These are phyloP conservation scores for Acestrorhynchus altus DNA, from an alignment of 2,797 vertebrate genomes.

Conservation along the genomic window DNA sequence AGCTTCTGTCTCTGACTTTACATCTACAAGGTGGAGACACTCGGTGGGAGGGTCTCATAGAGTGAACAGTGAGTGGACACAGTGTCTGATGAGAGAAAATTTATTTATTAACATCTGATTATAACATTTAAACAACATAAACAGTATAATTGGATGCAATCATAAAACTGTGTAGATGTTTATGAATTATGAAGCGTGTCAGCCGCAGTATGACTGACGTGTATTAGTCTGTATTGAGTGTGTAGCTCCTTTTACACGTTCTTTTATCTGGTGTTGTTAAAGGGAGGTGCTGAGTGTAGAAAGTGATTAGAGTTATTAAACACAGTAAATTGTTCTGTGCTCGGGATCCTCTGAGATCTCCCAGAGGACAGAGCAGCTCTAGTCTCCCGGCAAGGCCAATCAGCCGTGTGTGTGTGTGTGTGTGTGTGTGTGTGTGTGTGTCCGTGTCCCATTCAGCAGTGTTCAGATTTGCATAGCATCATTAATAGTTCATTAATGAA, in stretches of 20 bases:
- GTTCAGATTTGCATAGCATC: not conserved
- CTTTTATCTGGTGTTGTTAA: not conserved
- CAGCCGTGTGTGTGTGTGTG: not conserved
- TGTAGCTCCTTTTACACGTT: not conserved
- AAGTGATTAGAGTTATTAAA: slow-evolving; percentile 9
- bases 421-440: not conserved
- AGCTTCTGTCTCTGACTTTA: no score
- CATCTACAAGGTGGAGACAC: no score
- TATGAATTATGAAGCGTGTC: not conserved
- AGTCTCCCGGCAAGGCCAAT: not conserved
- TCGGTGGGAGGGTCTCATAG: no score
- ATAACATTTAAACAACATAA: no score
- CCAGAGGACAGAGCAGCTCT: not conserved
- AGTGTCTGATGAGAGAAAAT: no score
- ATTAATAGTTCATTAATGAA: slow-evolving; percentile 13
- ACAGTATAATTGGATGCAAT: no score
- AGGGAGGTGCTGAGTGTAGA: not conserved
- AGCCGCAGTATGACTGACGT: not conserved
- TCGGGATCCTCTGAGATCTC: not conserved
- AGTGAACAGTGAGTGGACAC: no score
- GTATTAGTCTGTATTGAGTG: not conserved
- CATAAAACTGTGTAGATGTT: no score
- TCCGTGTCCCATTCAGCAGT: not conserved
- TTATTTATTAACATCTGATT: no score
- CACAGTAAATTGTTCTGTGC: not conserved